A percentile compares a stretch with the other conserved stretches of the same genome.
Conservation (phyloP, 2,888 invertebrate species). For the Sarcophaga caerulescens region DNA sequence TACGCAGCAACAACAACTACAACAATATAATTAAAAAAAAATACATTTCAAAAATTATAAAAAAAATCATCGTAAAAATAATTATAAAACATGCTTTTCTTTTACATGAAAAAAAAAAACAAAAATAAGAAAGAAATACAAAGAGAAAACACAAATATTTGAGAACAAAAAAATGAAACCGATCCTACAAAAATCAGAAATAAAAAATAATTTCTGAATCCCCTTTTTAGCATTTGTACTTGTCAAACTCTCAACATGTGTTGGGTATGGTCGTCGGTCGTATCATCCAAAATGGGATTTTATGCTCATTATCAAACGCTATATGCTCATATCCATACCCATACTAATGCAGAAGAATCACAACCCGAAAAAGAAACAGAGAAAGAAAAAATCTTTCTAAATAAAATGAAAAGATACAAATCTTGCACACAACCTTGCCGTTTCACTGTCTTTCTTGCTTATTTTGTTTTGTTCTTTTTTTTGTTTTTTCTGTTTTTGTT, state of each 20-base stretch:
- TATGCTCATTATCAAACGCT: conserved; percentile 70
- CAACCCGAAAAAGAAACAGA: conserved; percentile 24
- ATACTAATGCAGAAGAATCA: not conserved
- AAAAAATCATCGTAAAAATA: conserved; percentile 24
- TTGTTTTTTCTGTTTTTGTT: not conserved
- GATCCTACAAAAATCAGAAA: conserved; percentile 1
- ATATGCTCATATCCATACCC: conserved; percentile 29
- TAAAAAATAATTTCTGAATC: conserved; percentile 39
- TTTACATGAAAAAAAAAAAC: not conserved
- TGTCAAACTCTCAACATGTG: conserved; percentile 80
- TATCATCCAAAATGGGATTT: conserved; percentile 70
- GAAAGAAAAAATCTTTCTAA: not conserved
- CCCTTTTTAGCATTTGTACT: conserved; percentile 77
- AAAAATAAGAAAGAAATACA: not conserved
- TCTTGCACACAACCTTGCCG: conserved; percentile 46
- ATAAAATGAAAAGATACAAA: conserved; percentile 35
- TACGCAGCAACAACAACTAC: conserved; percentile 54
- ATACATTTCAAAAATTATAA: conserved; percentile 23
- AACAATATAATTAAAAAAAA: conserved; percentile 33
- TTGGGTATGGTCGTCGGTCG: conserved; percentile 67
- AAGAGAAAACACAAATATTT: not conserved
- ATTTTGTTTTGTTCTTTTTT: not conserved
- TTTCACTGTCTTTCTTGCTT: not conserved
- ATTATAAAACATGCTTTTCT: conserved; percentile 45
- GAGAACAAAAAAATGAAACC: not conserved